Evolutionary conservation across 1,140 invertebrate species (phyloP).

Genomic region (Zelostemma sp.): DNA sequence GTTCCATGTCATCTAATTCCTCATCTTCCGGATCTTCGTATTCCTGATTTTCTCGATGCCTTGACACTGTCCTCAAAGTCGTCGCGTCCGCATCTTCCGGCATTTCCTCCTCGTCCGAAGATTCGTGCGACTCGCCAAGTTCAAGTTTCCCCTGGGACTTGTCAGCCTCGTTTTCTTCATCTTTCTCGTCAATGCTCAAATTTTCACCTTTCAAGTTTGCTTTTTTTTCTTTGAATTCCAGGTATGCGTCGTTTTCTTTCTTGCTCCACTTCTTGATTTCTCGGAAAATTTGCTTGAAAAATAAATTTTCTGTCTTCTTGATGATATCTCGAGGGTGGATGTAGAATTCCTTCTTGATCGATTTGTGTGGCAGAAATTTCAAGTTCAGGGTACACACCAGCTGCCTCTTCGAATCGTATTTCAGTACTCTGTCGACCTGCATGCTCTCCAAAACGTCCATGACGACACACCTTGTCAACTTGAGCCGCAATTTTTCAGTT

Average conservation of each 20-base stretch:
- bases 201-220: constrained; percentile 68
- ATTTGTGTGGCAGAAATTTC: constrained; percentile 79
- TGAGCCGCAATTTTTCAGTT: constrained; percentile 78
- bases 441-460: constrained; percentile 84
- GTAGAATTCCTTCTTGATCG: constrained; percentile 79
- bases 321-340: constrained; percentile 79
- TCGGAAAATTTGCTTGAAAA: constrained; percentile 75
- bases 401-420: constrained; percentile 69
- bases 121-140: constrained; percentile 71
- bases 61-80: constrained; percentile 70
- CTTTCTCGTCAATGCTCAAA: constrained; percentile 56
- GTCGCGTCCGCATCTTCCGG: constrained; percentile 74
- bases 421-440: constrained; percentile 75
- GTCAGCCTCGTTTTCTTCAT: constrained; percentile 10
- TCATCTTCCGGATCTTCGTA: constrained; percentile 87
- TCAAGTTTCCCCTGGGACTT: constrained; percentile 35
- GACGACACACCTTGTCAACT: constrained; percentile 83
- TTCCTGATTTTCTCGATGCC: constrained; percentile 77
- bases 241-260: constrained; percentile 52
- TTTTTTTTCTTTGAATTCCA: constrained; percentile 62
- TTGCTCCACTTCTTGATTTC: constrained; percentile 71
- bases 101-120: constrained; percentile 75
- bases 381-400: constrained; percentile 76
- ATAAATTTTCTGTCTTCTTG: constrained; percentile 76
- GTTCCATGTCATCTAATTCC: constrained; percentile 70